Percentiles rank a stretch among this genome's conserved stretches.
Conservation (phyloP, 2,888 invertebrate genomes). For the Stenodema calcarata region DNA sequence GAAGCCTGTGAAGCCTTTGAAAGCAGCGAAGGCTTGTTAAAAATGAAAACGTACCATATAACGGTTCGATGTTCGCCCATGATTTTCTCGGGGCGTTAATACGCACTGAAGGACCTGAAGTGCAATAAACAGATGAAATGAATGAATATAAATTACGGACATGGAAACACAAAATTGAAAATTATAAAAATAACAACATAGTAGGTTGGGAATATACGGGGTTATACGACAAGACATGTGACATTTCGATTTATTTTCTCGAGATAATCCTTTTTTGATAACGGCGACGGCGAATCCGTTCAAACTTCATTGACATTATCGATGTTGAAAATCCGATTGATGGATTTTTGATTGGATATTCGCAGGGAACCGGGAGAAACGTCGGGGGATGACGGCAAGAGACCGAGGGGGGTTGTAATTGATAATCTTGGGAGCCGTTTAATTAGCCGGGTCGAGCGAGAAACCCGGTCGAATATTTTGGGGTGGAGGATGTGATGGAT, state of each 20-base stretch:
- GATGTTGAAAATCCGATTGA: not conserved
- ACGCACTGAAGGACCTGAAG: conserved; percentile 36
- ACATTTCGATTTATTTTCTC: no score
- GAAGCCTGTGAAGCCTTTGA: no score
- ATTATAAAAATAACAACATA: no score
- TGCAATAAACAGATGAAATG: conserved; percentile 1
- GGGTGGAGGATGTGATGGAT: not conserved
- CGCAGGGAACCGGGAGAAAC: not conserved
- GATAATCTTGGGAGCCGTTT: not conserved
- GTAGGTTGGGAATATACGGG: no score
- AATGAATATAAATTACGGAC: not conserved
- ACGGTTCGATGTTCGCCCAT: conserved; percentile 41
- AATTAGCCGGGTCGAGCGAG: not conserved
- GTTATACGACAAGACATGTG: no score
- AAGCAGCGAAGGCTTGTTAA: not conserved
- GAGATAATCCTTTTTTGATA: no score
- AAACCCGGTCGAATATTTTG: not conserved
- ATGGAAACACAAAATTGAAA: not conserved
- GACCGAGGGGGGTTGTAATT: not conserved
- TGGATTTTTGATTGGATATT: not conserved
- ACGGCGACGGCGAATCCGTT: no score
- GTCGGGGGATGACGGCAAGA: not conserved
- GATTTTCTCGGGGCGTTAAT: conserved; percentile 31
- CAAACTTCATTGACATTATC: not conserved
- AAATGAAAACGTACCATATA: conserved; percentile 17